A percentile compares a stretch with the other conserved stretches of the same genome.
These are phyloP conservation scores for Origma solitaria DNA, from an alignment of 2,113 vertebrate genomes.

Conservation along the genomic window DNA sequence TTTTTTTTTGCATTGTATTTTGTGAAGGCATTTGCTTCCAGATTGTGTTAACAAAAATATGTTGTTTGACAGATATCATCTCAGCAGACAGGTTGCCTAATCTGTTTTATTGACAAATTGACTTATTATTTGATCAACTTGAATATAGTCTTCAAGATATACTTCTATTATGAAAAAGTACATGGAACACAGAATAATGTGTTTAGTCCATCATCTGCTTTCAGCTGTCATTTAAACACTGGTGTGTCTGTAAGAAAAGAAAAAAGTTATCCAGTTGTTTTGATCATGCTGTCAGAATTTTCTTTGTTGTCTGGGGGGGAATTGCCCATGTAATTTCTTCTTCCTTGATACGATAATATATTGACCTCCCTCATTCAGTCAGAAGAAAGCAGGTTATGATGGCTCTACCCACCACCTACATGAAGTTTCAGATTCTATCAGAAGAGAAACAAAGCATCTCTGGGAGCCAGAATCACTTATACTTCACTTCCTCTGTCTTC, in stretches of 20 bases:
- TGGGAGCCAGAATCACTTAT: constrained; percentile 56
- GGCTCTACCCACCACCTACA: constrained; percentile 72
- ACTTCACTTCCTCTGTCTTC: constrained; percentile 43
- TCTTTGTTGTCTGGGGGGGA: constrained; percentile 66
- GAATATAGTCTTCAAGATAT: constrained; percentile 70
- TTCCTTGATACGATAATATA: constrained; percentile 69
- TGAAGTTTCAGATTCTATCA: constrained; percentile 59
- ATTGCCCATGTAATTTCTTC: constrained; percentile 66
- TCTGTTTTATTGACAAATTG: constrained; percentile 74
- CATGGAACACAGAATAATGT: constrained; percentile 69
- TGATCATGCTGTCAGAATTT: constrained; percentile 71
- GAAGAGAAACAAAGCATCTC: constrained; percentile 63
- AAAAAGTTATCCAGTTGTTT: constrained; percentile 72
- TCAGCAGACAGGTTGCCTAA: constrained; percentile 60
- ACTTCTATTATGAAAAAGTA: constrained; percentile 56
- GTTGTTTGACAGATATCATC: constrained; percentile 62
- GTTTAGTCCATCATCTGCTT: constrained; percentile 72
- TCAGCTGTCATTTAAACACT: constrained; percentile 76
- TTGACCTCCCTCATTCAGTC: constrained; percentile 69
- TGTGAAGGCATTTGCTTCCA: background rate
- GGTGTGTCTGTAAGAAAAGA: constrained; percentile 59
- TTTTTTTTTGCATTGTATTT: constrained; percentile 34
- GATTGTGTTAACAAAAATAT: constrained; percentile 55
- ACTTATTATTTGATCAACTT: constrained; percentile 75
- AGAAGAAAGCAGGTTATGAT: constrained; percentile 67